These are phyloP conservation scores for Tiaroga cobitis DNA, from an alignment of 2,797 vertebrate species.

Conservation along the genomic window DNA sequence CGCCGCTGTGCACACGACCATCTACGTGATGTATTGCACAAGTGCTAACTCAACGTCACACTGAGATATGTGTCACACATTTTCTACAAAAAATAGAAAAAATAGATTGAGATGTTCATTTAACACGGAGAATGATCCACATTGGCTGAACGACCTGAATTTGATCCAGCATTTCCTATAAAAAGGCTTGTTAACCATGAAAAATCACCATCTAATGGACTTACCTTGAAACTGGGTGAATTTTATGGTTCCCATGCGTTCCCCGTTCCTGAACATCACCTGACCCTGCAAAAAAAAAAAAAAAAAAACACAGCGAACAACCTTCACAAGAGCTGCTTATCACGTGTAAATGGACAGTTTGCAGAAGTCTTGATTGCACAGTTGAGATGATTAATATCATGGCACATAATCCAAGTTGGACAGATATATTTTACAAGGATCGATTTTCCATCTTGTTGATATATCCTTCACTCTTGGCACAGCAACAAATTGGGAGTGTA, in stretches of 20 bases:
- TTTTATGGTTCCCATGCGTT: slow-evolving; percentile 98
- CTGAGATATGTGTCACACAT: neutral
- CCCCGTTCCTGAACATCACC: slow-evolving; percentile 99
- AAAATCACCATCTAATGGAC: slow-evolving; percentile 33
- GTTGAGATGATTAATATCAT: slow-evolving; percentile 30
- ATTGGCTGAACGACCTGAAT: slow-evolving; percentile 11
- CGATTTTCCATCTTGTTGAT: slow-evolving; percentile 53
- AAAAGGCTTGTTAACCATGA: slow-evolving; percentile 35
- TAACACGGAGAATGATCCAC: neutral
- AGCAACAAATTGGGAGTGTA: slow-evolving; percentile 45
- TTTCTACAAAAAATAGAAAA: no score
- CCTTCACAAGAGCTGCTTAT: slow-evolving; percentile 26
- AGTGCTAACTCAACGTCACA: neutral
- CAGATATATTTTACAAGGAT: slow-evolving; percentile 51
- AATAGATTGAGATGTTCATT: neutral
- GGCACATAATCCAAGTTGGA: slow-evolving; percentile 12
- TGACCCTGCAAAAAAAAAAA: slow-evolving; percentile 83
- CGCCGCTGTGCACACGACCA: neutral
- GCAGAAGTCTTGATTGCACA: slow-evolving; percentile 3
- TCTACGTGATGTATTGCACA: slow-evolving; percentile 18
- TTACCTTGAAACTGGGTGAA: slow-evolving; percentile 99
- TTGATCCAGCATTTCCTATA: slow-evolving; percentile 18
- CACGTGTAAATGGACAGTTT: neutral
- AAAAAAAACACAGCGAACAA: slow-evolving; percentile 41
- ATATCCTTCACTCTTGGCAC: slow-evolving; percentile 53